Evolutionary conservation across 2,888 invertebrate species (phyloP).

Genomic region (Maniola hyperantus): DNA sequence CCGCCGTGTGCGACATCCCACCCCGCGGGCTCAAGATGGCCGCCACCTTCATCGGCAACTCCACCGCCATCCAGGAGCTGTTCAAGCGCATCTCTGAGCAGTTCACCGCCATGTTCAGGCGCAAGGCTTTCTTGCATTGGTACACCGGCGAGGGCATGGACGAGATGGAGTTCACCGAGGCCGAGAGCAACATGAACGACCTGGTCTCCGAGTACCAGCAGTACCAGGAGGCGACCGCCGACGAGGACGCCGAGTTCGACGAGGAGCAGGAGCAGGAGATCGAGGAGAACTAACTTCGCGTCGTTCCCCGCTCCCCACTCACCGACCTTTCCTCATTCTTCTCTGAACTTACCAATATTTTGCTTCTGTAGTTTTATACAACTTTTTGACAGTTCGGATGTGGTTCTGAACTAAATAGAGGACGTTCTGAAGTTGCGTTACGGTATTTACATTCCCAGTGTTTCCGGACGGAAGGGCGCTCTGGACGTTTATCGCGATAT

Average conservation of each 20-base stretch:
- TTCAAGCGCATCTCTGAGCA: constrained; percentile 96
- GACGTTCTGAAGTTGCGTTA: constrained; percentile 57
- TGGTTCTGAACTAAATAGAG: constrained; percentile 44
- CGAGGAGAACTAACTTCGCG: constrained; percentile 80
- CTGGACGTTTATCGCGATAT: constrained; percentile 43
- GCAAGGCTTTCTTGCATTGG: constrained; percentile 97
- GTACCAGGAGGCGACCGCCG: constrained; percentile 94
- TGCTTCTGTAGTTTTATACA: constrained; percentile 69
- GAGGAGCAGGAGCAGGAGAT: constrained; percentile 89
- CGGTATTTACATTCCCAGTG: constrained; percentile 75
- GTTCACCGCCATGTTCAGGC: constrained; percentile 97
- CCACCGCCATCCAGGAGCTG: constrained; percentile 95
- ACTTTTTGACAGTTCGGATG: constrained; percentile 59
- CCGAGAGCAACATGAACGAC: constrained; percentile 97
- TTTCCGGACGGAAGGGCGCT: constrained; percentile 74
- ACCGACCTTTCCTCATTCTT: constrained; percentile 46
- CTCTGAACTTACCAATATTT: constrained; percentile 46
- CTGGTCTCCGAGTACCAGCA: constrained; percentile 97
- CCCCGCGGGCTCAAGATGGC: constrained; percentile 96
- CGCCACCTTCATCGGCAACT: constrained; percentile 96
- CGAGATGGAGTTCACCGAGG: constrained; percentile 98
- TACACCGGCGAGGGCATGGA: constrained; percentile 95
- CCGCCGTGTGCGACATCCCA: constrained; percentile 96
- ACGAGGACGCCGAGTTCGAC: constrained; percentile 92
- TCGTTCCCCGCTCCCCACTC: constrained; percentile 39